These are phyloP conservation scores for Gonatopus flavifemur DNA, from an alignment of 1,140 invertebrate genomes.

Conservation along the genomic window DNA sequence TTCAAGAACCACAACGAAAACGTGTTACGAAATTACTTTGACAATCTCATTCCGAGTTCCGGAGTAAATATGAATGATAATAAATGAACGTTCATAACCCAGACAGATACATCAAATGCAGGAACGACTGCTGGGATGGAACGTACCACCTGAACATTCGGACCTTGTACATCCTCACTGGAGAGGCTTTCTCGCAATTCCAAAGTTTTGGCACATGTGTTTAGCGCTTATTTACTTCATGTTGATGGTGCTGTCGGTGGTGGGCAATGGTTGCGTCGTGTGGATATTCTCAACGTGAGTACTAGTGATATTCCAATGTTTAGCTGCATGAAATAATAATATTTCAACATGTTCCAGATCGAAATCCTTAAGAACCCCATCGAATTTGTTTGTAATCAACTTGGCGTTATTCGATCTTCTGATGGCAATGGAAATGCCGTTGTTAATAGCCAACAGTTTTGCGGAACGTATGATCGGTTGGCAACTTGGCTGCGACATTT, in stretches of 20 bases:
- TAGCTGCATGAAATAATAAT: too few species aligned
- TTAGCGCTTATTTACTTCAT: slow-evolving; percentile 72
- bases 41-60: too few species aligned
- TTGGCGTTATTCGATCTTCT: slow-evolving; percentile 74
- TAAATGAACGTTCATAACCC: too few species aligned
- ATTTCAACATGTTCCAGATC: slow-evolving; percentile 64
- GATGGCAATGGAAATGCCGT: slow-evolving; percentile 76
- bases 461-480: slow-evolving; percentile 67
- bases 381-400: slow-evolving; percentile 80
- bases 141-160: slow-evolving; percentile 69
- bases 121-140: slow-evolving; percentile 64
- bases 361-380: slow-evolving; percentile 73
- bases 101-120: slow-evolving; percentile 44
- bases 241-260: slow-evolving; percentile 67
- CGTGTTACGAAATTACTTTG: too few species aligned
- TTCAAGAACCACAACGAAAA: too few species aligned
- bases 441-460: slow-evolving; percentile 71
- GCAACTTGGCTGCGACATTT: slow-evolving; percentile 71
- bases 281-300: slow-evolving; percentile 81
- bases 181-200: slow-evolving; percentile 68
- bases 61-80: too few species aligned
- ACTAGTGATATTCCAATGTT: too few species aligned
- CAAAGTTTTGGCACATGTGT: slow-evolving; percentile 72
- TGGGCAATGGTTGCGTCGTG: slow-evolving; percentile 80
- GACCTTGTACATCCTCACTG: slow-evolving; percentile 73